Conservation (phyloP, 2,113 vertebrate genomes). For the Bos javanicus region DNA sequence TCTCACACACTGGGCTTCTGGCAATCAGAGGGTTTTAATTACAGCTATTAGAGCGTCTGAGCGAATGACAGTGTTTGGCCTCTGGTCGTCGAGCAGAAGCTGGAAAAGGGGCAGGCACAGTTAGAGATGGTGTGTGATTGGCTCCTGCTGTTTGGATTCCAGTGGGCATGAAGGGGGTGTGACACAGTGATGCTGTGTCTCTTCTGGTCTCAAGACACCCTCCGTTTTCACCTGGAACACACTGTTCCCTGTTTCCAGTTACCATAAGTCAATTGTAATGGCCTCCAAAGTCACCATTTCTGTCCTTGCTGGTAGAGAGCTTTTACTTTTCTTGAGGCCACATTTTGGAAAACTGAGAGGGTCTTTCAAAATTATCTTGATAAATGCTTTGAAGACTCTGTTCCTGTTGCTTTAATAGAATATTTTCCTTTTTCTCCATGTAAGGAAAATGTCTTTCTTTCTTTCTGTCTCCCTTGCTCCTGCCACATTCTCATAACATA, state of each 20-base stretch:
- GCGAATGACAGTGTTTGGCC: slow-evolving; percentile 8
- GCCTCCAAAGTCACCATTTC: background rate
- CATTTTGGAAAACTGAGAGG: background rate
- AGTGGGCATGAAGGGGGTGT: background rate
- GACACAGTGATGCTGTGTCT: background rate
- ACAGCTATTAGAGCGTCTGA: slow-evolving; percentile 17
- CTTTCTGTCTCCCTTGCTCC: background rate
- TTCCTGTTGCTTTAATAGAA: background rate
- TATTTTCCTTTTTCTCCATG: background rate
- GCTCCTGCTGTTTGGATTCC: background rate
- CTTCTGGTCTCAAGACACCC: background rate
- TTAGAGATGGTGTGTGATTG: background rate
- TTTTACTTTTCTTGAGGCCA: background rate
- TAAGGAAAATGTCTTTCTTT: background rate
- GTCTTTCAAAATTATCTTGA: background rate
- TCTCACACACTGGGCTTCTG: slow-evolving; percentile 45
- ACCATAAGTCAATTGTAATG: background rate
- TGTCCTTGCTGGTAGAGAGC: background rate
- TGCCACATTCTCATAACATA: background rate
- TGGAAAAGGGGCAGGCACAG: background rate
- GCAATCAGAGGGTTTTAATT: slow-evolving; percentile 53
- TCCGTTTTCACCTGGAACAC: background rate
- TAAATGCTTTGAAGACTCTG: background rate
- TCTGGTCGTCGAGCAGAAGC: slow-evolving; percentile 11
- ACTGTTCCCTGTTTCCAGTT: background rate